Evolutionary conservation across 2,797 vertebrate species (phyloP).

Genomic region (Emydoidea blandingii): DNA sequence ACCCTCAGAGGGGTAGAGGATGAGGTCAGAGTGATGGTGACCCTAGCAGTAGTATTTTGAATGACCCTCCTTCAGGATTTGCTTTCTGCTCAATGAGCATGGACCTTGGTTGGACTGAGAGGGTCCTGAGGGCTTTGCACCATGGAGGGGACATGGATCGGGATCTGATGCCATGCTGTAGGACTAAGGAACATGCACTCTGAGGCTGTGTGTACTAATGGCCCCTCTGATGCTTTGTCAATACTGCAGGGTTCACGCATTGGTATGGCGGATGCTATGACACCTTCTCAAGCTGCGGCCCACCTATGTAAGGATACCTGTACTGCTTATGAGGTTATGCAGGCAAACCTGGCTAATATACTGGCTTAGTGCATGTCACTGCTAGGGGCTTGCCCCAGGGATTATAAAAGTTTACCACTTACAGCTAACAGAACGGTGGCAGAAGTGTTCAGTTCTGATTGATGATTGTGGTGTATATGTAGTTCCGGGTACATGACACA

Average conservation of each 20-base stretch:
- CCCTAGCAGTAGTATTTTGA: neutral
- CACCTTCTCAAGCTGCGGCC: neutral
- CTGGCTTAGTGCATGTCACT: neutral
- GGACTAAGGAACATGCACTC: neutral
- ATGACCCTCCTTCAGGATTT: neutral
- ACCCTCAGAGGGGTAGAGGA: neutral
- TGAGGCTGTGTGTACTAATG: neutral
- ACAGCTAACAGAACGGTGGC: neutral
- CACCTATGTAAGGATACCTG: accelerated
- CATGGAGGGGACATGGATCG: neutral
- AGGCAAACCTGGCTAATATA: neutral
- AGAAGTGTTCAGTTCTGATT: neutral
- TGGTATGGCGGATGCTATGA: neutral
- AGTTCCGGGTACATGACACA: accelerated
- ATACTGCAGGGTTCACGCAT: neutral
- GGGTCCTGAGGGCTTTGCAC: neutral
- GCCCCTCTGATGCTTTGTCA: neutral
- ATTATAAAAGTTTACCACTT: neutral
- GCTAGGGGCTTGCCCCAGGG: neutral
- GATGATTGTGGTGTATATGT: neutral
- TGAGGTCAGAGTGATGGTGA: neutral
- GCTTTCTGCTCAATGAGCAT: neutral
- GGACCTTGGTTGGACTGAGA: neutral
- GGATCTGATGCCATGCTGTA: neutral
- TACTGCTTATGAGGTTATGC: neutral